Evolutionary conservation across 2,797 vertebrate genomes (phyloP), one percentile per base, ranked within the genome.

Genomic region (Crax fasciolata): DNA sequence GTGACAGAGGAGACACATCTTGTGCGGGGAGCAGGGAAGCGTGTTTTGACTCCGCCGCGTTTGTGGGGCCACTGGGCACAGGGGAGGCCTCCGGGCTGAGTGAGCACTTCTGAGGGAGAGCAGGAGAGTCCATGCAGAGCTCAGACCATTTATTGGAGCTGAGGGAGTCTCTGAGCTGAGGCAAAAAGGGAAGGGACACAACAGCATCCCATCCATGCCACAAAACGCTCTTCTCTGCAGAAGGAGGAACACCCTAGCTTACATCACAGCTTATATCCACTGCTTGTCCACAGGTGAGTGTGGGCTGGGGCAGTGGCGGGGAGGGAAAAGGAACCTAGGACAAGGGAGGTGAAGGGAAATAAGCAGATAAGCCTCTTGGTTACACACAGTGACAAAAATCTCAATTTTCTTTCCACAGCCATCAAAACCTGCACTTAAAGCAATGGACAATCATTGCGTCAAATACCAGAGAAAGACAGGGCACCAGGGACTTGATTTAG

Each of bases 1-100:
- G 4, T 5, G 21, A 15, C 6, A 21, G 44, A 77, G 44, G 24
- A 23, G 52, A 25, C 24, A 57, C n/a, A 35, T 3, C 39, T 55
- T 4, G 2, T 27, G 28, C 0, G 0, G 23, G 28, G 30, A 12
- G 30, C 25, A 62, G 38, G 38, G 8, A 62, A n/a, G 30, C 17
- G n/a, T 20, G 17, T 30, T 27, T 16, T 54, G 15, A 17, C 27
- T 30, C 52, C 30, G 10, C 28, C 30, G 30, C n/a, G 54, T n/a
- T 20, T 55, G 54, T 55, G 19, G 20, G 30, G 41, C 11, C 28
- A 16, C 28, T 4, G 30, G 14, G 30, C 10, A 6, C 24, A 19
- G 18, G 35, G 48, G 35, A 39, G 35, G 20, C 13, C 18, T 13
- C 27, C 10, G 20, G 30, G 14, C 39, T n/a, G 62, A 44, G 30